These are phyloP conservation scores for Crotalus tigris DNA, from an alignment of 2,113 vertebrate genomes.

Conservation along the genomic window DNA sequence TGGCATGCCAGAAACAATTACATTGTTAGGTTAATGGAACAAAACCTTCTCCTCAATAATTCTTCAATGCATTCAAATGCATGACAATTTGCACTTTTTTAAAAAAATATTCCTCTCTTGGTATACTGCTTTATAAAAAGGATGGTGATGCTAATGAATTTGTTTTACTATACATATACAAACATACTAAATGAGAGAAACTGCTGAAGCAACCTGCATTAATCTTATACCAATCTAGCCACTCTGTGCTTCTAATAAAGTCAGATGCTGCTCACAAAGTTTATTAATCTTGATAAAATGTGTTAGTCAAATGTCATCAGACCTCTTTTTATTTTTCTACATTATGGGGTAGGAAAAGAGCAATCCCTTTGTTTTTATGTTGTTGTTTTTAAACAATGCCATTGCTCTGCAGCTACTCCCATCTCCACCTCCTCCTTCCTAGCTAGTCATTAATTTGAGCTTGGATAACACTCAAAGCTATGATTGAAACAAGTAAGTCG, in stretches of 20 bases:
- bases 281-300: neutral
- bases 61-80: neutral
- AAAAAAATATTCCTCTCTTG: neutral
- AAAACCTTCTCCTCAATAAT: neutral
- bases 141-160: neutral
- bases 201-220: neutral
- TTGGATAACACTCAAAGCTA: neutral
- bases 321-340: neutral
- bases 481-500: neutral
- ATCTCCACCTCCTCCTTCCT: neutral
- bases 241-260: neutral
- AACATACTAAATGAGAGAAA: neutral
- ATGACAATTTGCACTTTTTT: neutral
- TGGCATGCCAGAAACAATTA: slow-evolving; percentile 21
- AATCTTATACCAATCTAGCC: neutral
- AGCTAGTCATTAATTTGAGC: neutral
- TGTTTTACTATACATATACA: neutral
- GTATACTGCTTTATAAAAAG: neutral
- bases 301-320: neutral
- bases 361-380: neutral
- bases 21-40: neutral
- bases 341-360: neutral
- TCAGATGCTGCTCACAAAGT: neutral
- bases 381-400: neutral
- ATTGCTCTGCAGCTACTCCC: neutral